A percentile compares a stretch with the other conserved stretches of the same genome.
These are phyloP conservation scores for Rhinichthys klamathensis DNA, from an alignment of 2,113 vertebrate genomes.

Conservation along the genomic window DNA sequence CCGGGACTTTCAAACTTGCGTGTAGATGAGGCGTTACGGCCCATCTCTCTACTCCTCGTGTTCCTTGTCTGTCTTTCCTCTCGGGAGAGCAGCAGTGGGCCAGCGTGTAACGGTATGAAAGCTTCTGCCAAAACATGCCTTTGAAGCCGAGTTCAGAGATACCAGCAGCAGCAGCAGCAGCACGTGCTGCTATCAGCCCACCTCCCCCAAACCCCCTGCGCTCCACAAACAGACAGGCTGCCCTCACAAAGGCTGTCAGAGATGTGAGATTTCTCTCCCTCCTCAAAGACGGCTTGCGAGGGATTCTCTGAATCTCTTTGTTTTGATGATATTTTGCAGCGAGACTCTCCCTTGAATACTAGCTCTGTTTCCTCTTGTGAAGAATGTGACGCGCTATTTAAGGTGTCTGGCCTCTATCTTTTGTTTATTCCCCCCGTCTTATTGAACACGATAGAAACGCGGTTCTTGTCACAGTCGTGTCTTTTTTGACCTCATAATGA, in stretches of 20 bases:
- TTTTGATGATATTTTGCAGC: constrained; percentile 47
- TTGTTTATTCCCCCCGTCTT: not conserved
- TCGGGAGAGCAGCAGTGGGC: constrained; percentile 52
- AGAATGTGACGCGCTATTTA: constrained; percentile 43
- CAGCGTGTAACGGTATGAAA: constrained; percentile 52
- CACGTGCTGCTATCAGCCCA: constrained; percentile 53
- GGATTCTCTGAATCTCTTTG: constrained; percentile 47
- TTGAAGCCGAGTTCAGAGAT: constrained; percentile 66
- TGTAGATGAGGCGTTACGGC: not conserved
- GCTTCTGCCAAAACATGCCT: constrained; percentile 58
- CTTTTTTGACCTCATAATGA: constrained; percentile 23
- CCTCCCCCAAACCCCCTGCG: constrained; percentile 26
- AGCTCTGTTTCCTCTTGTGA: constrained; percentile 28
- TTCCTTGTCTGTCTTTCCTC: constrained; percentile 30
- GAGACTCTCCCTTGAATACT: constrained; percentile 26
- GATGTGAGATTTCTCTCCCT: constrained; percentile 32
- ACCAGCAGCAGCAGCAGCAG: constrained; percentile 41
- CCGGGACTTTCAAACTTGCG: not conserved
- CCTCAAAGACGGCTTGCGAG: constrained; percentile 26
- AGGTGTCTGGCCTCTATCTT: constrained; percentile 18
- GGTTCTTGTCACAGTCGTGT: not conserved
- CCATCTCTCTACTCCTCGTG: constrained; percentile 10
- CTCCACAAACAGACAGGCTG: constrained; percentile 37
- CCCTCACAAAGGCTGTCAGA: constrained; percentile 50
- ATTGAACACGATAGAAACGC: not conserved